Evolutionary conservation across 2,113 vertebrate species (phyloP).

Genomic region (Paraplagusia blochii): DNA sequence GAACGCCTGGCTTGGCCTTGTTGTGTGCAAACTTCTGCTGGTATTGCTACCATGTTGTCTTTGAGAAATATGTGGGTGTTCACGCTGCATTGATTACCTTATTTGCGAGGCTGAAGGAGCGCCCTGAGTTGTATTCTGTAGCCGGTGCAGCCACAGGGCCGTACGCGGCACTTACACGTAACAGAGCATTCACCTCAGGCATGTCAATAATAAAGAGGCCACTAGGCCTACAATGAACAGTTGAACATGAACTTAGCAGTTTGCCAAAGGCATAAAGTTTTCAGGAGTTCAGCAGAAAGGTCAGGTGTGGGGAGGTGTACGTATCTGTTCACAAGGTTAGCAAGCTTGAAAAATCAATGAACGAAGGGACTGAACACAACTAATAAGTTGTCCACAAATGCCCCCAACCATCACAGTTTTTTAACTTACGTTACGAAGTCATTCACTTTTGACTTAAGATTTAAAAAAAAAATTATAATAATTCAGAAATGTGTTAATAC

Average conservation of each 20-base stretch:
- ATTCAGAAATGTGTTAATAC: conserved; percentile 31
- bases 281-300: conserved; percentile 60
- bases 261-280: conserved; percentile 58
- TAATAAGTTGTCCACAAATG: conserved; percentile 46
- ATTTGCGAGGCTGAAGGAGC: conserved; percentile 45
- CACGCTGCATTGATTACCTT: conserved; percentile 57
- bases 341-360: conserved; percentile 63
- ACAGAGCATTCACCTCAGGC: conserved; percentile 53
- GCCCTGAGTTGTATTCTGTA: conserved; percentile 34
- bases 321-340: conserved; percentile 57
- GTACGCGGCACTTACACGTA: conserved; percentile 35
- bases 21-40: conserved; percentile 12
- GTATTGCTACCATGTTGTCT: conserved; percentile 28
- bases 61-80: conserved; percentile 63
- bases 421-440: conserved; percentile 48
- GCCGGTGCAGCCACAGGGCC: conserved; percentile 49
- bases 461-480: conserved; percentile 22
- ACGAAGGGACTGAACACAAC: conserved; percentile 51
- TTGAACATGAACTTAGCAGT: conserved; percentile 49
- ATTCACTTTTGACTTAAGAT: conserved; percentile 27
- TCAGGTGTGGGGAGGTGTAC: conserved; percentile 46
- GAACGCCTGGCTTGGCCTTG: conserved; percentile 8
- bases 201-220: conserved; percentile 59
- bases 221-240: conserved; percentile 39
- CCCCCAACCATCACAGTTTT: conserved; percentile 39